phyloP scores from a whole-genome alignment of 2,113 vertebrate genomes.

The Phyllostomus discolor region DNA sequence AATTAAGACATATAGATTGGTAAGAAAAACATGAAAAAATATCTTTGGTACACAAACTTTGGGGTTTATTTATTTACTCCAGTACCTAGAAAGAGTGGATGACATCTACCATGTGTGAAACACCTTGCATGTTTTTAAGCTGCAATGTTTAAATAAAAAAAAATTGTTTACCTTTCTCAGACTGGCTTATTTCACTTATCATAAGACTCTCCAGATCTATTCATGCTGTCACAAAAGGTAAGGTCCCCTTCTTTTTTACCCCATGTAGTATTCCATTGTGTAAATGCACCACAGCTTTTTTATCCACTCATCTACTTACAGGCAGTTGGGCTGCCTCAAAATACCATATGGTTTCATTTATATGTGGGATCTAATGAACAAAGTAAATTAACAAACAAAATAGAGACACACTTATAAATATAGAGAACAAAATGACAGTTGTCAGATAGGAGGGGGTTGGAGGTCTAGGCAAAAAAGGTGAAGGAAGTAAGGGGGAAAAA shows the following conservation, averaged over 20 bases:
- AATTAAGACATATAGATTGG: background rate
- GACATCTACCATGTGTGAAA: background rate
- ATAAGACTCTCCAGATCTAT: background rate
- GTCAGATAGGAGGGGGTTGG: background rate
- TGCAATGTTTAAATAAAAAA: background rate
- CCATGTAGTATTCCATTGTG: background rate
- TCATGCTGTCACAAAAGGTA: background rate
- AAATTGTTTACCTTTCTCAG: background rate
- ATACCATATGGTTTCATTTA: background rate
- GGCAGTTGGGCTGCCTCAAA: background rate
- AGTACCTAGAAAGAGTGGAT: background rate
- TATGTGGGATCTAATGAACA: background rate
- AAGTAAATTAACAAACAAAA: background rate
- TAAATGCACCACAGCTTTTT: background rate
- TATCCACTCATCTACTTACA: background rate
- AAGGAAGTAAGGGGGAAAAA: background rate
- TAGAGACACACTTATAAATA: background rate
- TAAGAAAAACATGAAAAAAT: background rate
- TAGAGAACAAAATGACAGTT: background rate
- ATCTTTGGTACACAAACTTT: background rate
- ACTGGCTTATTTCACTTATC: background rate
- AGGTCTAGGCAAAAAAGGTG: background rate
- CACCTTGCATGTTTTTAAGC: background rate
- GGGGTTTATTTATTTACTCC: background rate
- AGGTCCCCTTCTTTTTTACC: background rate